Conservation (phyloP, 92 coral and sea anemone species). For the Phenganax subtilis region DNA sequence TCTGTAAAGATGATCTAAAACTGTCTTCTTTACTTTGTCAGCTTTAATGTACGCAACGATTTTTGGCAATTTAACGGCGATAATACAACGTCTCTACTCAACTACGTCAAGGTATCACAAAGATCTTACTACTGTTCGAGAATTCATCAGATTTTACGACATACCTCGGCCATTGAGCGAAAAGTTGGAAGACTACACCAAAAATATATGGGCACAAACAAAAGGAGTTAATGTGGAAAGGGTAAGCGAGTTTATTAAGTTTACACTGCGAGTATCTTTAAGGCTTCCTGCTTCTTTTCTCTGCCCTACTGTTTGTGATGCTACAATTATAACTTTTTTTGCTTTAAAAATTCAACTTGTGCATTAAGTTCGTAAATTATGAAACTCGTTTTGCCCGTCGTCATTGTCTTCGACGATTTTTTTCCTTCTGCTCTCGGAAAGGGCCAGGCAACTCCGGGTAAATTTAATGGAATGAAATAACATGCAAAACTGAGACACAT, state of each 20-base stretch:
- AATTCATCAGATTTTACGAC: constrained; percentile 78
- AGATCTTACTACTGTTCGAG: constrained; percentile 68
- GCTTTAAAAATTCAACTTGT: no score
- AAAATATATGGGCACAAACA: constrained; percentile 85
- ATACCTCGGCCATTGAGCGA: constrained; percentile 76
- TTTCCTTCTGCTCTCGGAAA: no score
- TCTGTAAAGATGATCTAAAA: not conserved
- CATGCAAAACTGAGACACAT: no score
- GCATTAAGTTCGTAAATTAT: no score
- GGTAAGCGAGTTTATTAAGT: constrained; percentile 45
- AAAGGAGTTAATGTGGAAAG: constrained; percentile 82
- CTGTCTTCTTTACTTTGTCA: constrained; percentile 24
- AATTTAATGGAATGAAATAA: no score
- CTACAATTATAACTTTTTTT: no score
- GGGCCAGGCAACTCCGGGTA: no score
- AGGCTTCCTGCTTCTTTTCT: no score
- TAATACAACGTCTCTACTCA: constrained; percentile 90
- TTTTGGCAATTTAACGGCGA: constrained; percentile 94
- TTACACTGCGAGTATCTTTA: no score
- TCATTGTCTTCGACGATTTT: no score
- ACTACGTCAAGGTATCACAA: constrained; percentile 81
- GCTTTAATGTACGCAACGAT: constrained; percentile 94
- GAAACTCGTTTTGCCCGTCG: no score
- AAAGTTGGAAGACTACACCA: constrained; percentile 78
- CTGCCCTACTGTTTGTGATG: no score